Percentiles rank a stretch among this genome's conserved stretches.
Conservation (phyloP, 2,888 invertebrate genomes). For the Cepaea hortensis region DNA sequence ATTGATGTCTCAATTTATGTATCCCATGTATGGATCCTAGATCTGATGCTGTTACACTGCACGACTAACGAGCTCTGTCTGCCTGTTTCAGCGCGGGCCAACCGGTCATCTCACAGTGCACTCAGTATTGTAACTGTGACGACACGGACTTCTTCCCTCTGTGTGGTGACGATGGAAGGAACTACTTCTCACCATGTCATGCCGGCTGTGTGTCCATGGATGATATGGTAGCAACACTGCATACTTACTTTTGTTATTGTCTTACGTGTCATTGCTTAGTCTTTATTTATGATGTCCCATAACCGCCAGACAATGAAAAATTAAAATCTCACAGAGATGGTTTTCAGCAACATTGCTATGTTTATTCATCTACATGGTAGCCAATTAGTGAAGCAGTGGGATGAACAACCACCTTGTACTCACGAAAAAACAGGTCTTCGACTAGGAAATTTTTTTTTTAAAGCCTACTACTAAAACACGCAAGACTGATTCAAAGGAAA, state of each 20-base stretch:
- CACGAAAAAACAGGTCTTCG: too few relatives aligned
- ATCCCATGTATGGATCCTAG: too few relatives aligned
- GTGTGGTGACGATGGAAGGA: not conserved
- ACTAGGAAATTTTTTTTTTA: too few relatives aligned
- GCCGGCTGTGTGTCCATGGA: not conserved
- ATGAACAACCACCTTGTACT: too few relatives aligned
- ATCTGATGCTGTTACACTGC: not conserved
- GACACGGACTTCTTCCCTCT: not conserved
- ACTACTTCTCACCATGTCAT: conserved; percentile 1
- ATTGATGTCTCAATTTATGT: too few relatives aligned
- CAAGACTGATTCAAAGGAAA: too few relatives aligned
- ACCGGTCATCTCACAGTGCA: not conserved
- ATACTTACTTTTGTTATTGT: not conserved
- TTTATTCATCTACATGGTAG: too few relatives aligned
- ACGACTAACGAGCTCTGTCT: not conserved
- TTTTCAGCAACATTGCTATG: too few relatives aligned
- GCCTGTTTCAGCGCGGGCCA: not conserved
- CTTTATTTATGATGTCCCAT: not conserved
- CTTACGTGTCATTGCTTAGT: not conserved
- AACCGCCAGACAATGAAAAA: not conserved
- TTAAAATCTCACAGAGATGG: too few relatives aligned
- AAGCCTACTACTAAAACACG: too few relatives aligned
- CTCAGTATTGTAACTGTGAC: not conserved
- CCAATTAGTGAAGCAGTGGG: too few relatives aligned
- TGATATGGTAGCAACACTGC: not conserved